These are phyloP conservation scores for Poeciliopsis paucimaculata DNA, from an alignment of 2,797 vertebrate species.

Conservation along the genomic window DNA sequence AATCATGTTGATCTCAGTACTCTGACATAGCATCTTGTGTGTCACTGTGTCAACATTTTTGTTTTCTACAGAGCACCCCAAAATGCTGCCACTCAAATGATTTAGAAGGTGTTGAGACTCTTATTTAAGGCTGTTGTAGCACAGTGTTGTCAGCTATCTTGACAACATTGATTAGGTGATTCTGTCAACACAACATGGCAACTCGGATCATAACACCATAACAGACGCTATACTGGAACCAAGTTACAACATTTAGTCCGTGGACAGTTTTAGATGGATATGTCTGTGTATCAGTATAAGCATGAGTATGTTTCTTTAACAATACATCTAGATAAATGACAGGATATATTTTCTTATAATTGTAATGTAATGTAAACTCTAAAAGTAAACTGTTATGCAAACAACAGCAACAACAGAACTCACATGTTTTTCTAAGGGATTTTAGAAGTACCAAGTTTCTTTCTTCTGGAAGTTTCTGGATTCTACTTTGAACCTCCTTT, in stretches of 20 bases:
- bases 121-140: not conserved
- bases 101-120: not conserved
- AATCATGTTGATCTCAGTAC: not conserved
- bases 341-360: not conserved
- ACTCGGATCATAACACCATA: not conserved
- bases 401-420: not conserved
- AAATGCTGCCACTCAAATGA: not conserved
- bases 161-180: not conserved
- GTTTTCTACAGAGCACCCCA: not conserved
- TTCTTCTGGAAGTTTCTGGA: not conserved
- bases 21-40: not conserved
- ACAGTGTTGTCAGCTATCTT: not conserved
- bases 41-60: not conserved
- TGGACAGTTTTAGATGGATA: not conserved
- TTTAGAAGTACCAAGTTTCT: not conserved
- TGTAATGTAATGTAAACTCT: not conserved
- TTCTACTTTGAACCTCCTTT: conserved; percentile 2
- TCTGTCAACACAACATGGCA: not conserved
- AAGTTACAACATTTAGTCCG: too few relatives aligned
- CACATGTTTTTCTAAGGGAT: not conserved
- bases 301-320: not conserved
- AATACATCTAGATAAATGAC: not conserved
- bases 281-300: not conserved
- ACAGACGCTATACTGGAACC: not conserved
- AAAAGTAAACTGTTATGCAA: not conserved